A percentile compares a stretch with the other conserved stretches of the same genome.
Conservation (phyloP, 64 coral and sea anemone genomes). For the Dendrophyllia cribrosa region DNA sequence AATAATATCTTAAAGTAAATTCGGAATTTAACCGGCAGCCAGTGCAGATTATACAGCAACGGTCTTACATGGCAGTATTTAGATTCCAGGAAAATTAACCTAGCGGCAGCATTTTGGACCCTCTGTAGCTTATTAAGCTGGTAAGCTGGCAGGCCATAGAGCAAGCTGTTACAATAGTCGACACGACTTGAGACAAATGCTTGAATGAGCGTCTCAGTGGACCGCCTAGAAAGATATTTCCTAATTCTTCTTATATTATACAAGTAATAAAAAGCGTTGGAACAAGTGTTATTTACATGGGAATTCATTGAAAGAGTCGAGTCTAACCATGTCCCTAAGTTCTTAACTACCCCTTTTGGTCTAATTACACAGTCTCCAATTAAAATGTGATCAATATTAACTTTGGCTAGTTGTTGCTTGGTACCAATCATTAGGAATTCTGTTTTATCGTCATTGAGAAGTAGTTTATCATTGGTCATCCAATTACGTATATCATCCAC, state of each 20-base stretch:
- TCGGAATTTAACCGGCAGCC: too few relatives aligned
- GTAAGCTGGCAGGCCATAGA: slow-evolving; percentile 44
- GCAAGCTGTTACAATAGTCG: slow-evolving; percentile 67
- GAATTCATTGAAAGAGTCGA: too few relatives aligned
- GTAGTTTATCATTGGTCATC: slow-evolving; percentile 9
- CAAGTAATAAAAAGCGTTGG: too few relatives aligned
- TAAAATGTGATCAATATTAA: slow-evolving; percentile 27
- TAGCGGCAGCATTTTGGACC: slow-evolving; percentile 52
- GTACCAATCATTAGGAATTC: slow-evolving; percentile 17
- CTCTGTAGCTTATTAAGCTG: slow-evolving; percentile 56
- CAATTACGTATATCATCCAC: slow-evolving; percentile 18
- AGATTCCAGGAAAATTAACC: slow-evolving; percentile 52
- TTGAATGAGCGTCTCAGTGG: too few relatives aligned
- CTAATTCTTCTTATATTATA: too few relatives aligned
- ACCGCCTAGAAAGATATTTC: too few relatives aligned
- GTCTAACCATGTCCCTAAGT: slow-evolving; percentile 17
- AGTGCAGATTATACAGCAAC: too few relatives aligned
- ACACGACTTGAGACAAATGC: too few relatives aligned
- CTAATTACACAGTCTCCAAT: slow-evolving; percentile 19
- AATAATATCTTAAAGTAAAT: too few relatives aligned
- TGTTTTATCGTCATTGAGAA: slow-evolving; percentile 11
- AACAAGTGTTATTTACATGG: too few relatives aligned
- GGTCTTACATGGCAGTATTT: too few relatives aligned
- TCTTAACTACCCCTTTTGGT: slow-evolving; percentile 15
- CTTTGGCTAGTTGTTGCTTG: slow-evolving; percentile 16